Conservation (phyloP, 2,888 invertebrate species). For the Ptilodon capucinus region DNA sequence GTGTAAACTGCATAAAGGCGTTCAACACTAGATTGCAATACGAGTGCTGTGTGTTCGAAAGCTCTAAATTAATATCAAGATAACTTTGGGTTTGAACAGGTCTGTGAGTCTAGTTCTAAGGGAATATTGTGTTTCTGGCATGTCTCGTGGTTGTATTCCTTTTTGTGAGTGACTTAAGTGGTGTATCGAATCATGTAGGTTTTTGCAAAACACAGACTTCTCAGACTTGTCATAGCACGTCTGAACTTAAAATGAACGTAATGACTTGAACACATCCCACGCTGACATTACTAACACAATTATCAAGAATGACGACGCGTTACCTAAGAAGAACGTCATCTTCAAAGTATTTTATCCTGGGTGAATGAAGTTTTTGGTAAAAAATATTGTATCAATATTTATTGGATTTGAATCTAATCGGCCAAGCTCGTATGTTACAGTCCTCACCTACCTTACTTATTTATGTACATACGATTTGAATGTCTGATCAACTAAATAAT, state of each 20-base stretch:
- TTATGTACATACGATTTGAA: constrained; percentile 28
- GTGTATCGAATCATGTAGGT: constrained; percentile 4
- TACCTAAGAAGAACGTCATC: background rate
- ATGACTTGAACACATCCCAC: no score
- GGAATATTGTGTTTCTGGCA: background rate
- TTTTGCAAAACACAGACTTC: background rate
- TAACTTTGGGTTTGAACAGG: background rate
- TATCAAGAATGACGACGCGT: background rate
- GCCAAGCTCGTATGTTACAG: constrained; percentile 11
- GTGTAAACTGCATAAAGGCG: background rate
- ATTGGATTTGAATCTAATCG: constrained; percentile 1
- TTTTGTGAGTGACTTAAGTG: constrained; percentile 8
- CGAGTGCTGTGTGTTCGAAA: background rate
- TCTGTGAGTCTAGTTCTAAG: background rate
- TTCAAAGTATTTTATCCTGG: background rate
- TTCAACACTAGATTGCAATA: background rate
- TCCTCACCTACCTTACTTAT: constrained; percentile 15
- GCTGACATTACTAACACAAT: no score
- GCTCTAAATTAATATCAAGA: background rate
- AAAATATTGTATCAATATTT: background rate
- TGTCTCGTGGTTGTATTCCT: constrained; percentile 7
- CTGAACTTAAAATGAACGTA: background rate
- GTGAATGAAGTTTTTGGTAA: background rate
- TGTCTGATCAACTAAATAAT: constrained; percentile 25
- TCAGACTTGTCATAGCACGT: background rate